Conservation (phyloP, 1,140 invertebrate genomes). For the Polypedilum vanderplanki region DNA sequence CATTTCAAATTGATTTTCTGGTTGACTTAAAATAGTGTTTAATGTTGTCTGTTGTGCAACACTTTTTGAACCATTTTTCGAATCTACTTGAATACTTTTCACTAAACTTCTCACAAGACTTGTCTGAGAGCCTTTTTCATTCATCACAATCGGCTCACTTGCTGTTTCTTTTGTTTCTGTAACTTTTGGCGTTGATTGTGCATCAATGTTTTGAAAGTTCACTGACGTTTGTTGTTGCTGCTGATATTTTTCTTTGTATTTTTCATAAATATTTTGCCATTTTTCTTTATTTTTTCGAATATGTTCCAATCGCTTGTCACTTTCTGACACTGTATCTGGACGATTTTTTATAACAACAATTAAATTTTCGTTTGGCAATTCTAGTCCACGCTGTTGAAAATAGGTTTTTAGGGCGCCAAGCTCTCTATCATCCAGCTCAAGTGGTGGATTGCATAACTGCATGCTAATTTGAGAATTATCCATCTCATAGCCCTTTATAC, state of each 20-base stretch:
- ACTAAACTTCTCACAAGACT: not conserved
- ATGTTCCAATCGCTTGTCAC: not conserved
- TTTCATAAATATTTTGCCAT: constrained; percentile 16
- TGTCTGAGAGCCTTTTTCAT: not conserved
- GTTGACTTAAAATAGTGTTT: not conserved
- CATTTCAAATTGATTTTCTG: not conserved
- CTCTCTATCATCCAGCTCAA: not conserved
- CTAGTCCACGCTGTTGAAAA: not conserved
- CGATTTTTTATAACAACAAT: constrained; percentile 13
- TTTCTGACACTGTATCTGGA: not conserved
- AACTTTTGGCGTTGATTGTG: constrained; percentile 20
- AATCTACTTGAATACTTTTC: constrained; percentile 1
- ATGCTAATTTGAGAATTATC: not conserved
- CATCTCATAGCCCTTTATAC: not conserved
- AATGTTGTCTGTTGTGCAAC: not conserved
- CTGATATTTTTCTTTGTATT: constrained; percentile 17
- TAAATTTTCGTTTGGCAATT: constrained; percentile 15
- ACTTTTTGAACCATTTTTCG: not conserved
- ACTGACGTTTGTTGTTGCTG: not conserved
- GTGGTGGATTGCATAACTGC: constrained; percentile 13
- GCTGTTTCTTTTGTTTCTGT: not conserved
- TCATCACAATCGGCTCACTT: not conserved
- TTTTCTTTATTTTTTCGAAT: constrained; percentile 14
- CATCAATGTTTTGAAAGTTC: not conserved
- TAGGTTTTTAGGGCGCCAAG: not conserved